Percentiles rank a stretch among this genome's conserved stretches.
phyloP scores from a whole-genome alignment of 2,888 invertebrate genomes.

The Smittia aterrima region DNA sequence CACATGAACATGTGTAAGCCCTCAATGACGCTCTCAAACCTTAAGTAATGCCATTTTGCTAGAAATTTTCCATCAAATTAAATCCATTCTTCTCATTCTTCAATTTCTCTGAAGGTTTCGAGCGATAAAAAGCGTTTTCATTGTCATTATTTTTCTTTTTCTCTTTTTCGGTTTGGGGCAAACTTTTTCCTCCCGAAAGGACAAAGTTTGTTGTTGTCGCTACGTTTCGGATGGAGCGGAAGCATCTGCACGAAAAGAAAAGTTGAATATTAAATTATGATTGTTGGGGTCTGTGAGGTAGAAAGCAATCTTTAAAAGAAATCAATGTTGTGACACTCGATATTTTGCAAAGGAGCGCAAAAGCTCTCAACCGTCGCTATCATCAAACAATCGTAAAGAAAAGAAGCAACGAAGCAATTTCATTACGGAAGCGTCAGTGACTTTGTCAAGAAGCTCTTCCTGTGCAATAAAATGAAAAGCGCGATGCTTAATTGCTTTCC shows the following conservation, averaged over 20 bases:
- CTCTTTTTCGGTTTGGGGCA: not conserved
- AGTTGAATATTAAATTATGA: slow-evolving; percentile 23
- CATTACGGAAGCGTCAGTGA: not conserved
- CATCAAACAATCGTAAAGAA: not conserved
- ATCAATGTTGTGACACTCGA: not conserved
- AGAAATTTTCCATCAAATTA: slow-evolving; percentile 2
- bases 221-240: not conserved
- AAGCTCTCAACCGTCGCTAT: not conserved
- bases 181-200: slow-evolving; percentile 12
- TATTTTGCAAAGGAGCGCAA: not conserved
- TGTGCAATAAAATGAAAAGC: slow-evolving; percentile 25
- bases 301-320: not conserved
- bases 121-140: not conserved
- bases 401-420: not conserved
- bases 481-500: slow-evolving; percentile 13
- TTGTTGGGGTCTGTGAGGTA: not conserved
- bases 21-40: not conserved
- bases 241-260: slow-evolving; percentile 12
- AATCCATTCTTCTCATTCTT: not conserved
- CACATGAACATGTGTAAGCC: not conserved
- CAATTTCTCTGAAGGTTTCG: not conserved
- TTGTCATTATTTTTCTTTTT: slow-evolving; percentile 15
- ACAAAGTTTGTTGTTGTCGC: slow-evolving; percentile 9
- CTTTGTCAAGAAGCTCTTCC: slow-evolving; percentile 11
- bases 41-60: not conserved